Base-by-base conservation (phyloP, 1,140 invertebrate genomes). In the Aphelinus certus region DNA sequence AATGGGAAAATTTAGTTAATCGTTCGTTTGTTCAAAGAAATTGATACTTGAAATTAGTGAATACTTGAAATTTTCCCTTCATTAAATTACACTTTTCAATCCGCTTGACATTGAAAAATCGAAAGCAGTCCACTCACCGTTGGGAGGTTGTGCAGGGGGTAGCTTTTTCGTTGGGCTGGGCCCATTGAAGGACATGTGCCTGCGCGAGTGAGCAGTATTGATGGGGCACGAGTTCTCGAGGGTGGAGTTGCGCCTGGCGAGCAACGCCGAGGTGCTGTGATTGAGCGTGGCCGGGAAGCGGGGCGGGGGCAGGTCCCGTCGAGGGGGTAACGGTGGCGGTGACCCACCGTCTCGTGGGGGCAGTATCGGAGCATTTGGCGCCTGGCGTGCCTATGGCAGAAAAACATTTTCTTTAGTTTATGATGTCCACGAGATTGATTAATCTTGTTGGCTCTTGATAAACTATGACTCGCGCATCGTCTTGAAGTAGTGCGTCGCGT, bases 311-410 rank as follows among this genome's bases (percentile, higher is more conserved):
- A 88, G 77, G 67, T 91, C 89, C 47, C 87, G 82, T 72, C 91
- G 85, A 10, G 92, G 91, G 42, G 91, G 91, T 66, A 92, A 83
- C 70, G 90, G 89, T 4, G 91, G 92, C 46, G 92, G 91, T 42
- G 90, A 90, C 5, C 88, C 90, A 26, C 26, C 26, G 26, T 26
- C 26, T 26, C 26, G 26, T 26, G 26, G 26, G 26, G 26, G 26
- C 77, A 92, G 83, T 53, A 89, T 86, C 2, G 91, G 90, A 55
- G 90, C 89, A 78, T 91, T 90, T 43, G 90, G 89, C 43, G 90
- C 89, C 84, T 92, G 91, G 79, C 89, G 87, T 51, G 83, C 88
- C 87, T 90, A 67, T 64, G 46, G 73, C 53, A 69, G 26, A 26
- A 26, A 26, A 26, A 26, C 26, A 26, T 26, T 26, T 26, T 26